phyloP scores from a whole-genome alignment of 37 sponge, comb jelly and placozoan species.

The Beroe forskalii region DNA sequence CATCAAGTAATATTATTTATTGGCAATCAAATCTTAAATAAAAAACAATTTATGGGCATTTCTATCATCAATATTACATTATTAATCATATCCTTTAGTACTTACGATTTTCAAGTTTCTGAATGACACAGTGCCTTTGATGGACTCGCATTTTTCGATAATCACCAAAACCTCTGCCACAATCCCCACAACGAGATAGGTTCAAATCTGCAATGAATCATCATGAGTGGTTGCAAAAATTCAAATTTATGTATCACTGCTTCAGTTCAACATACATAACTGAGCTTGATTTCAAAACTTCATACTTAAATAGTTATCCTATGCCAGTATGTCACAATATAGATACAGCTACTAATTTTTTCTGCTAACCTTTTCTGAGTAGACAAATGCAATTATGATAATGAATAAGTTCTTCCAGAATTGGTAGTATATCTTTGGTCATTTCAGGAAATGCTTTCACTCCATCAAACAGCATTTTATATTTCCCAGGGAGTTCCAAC shows the following conservation, averaged over 20 bases:
- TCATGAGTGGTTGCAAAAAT: too few species aligned
- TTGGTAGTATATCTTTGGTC: not conserved
- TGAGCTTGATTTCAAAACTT: too few species aligned
- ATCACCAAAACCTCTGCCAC: conserved; percentile 10
- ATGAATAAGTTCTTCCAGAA: conserved; percentile 40
- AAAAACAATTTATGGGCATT: too few species aligned
- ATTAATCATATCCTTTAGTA: too few species aligned
- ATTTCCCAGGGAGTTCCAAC: conserved; percentile 43
- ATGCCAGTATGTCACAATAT: too few species aligned
- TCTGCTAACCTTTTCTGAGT: conserved; percentile 14
- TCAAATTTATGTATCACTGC: too few species aligned
- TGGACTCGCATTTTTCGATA: not conserved
- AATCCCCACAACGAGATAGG: conserved; percentile 8
- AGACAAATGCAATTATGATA: conserved; percentile 48
- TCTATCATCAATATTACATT: too few species aligned
- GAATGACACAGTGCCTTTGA: conserved; percentile 23
- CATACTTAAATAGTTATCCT: too few species aligned
- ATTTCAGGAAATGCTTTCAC: conserved; percentile 5
- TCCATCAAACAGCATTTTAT: conserved; percentile 16
- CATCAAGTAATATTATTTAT: too few species aligned
- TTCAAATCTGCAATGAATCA: conserved; percentile 33
- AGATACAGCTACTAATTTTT: too few species aligned
- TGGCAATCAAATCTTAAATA: too few species aligned
- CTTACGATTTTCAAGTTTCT: conserved; percentile 48
- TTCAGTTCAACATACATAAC: too few species aligned